Base-by-base conservation (phyloP, 2,113 vertebrate species). In the Mus pahari region DNA sequence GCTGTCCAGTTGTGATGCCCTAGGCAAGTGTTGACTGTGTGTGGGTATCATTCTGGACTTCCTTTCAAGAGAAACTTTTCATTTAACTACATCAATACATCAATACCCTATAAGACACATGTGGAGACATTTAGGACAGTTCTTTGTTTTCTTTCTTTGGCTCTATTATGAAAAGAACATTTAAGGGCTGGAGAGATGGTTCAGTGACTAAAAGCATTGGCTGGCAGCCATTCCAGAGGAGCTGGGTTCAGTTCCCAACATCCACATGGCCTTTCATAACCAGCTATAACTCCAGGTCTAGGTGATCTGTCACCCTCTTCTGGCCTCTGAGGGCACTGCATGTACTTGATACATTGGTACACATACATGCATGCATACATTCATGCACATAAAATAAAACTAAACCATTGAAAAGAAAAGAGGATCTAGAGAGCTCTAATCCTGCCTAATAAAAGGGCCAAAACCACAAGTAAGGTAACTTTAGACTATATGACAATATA, bases 61-160 rank as follows among this genome's bases (percentile, higher is more conserved):
- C 36, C 33, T 81, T 81, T 13, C 78, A 24, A 22, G 11, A 81
- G 78, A 36, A 81, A 58, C 53, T 24, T 58, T n/a, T 36, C 53
- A 39, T 53, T 81, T 81, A 58, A n/a, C 24, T 17, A 16, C 2
- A n/a, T n/a, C n/a, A n/a, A n/a, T 6, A 0, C 0, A 2, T 62
- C 45, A 36, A 28, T 53, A 74, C 24, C 12, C 31, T 20, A 7
- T 31, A 10, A 24, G 0, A 68, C 50, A 36, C 10, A 64, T 0
- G 6, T 7, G 1, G 16, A 10, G 33, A 45, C 62, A 42, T 36
- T 9, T 10, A 19, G 19, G 36, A n/a, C 0, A 12, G 12, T n/a
- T 6, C 50, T 74, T 78, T 82, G 39, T 17, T 48, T 84, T 39
- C 24, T 64, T 60, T 45, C 82, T 31, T 31, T 45, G 82, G 22